phyloP scores from a whole-genome alignment of 2,888 invertebrate genomes.

The Ophion obscuratus region DNA sequence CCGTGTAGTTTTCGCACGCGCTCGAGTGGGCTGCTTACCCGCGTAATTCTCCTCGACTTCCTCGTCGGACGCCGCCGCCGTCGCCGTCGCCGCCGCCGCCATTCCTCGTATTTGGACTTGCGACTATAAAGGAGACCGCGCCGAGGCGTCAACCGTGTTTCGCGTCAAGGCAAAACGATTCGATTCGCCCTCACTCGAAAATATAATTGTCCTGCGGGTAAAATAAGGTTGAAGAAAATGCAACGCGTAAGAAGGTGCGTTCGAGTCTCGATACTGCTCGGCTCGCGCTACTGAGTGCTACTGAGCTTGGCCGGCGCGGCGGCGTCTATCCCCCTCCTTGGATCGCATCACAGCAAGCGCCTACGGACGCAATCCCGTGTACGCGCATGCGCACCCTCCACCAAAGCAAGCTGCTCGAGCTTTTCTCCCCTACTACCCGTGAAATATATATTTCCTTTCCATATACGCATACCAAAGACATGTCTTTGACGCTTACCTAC shows the following conservation, averaged over 20 bases:
- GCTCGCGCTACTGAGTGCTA: background rate
- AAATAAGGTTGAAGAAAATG: background rate
- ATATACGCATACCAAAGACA: background rate
- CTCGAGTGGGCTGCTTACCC: constrained; percentile 87
- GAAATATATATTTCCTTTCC: background rate
- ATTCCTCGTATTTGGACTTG: constrained; percentile 83
- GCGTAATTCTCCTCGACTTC: constrained; percentile 94
- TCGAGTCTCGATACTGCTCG: background rate
- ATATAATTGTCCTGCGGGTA: background rate
- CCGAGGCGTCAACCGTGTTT: constrained; percentile 46
- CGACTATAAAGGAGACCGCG: constrained; percentile 43
- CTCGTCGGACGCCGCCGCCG: constrained; percentile 90
- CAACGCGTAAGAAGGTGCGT: background rate
- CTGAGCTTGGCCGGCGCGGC: background rate
- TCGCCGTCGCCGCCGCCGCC: constrained; percentile 86
- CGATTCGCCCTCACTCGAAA: background rate
- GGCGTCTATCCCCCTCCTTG: background rate
- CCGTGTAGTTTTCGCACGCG: constrained; percentile 58
- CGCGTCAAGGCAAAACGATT: background rate
- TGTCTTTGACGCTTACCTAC: background rate
- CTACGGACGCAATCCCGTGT: background rate
- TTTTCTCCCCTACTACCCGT: background rate
- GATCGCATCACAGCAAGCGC: background rate
- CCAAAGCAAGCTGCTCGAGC: background rate
- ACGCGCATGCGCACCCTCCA: background rate